Percentiles rank a stretch among this genome's conserved stretches.
These are phyloP conservation scores for Caretta caretta DNA, from an alignment of 2,113 vertebrate genomes.

Conservation along the genomic window DNA sequence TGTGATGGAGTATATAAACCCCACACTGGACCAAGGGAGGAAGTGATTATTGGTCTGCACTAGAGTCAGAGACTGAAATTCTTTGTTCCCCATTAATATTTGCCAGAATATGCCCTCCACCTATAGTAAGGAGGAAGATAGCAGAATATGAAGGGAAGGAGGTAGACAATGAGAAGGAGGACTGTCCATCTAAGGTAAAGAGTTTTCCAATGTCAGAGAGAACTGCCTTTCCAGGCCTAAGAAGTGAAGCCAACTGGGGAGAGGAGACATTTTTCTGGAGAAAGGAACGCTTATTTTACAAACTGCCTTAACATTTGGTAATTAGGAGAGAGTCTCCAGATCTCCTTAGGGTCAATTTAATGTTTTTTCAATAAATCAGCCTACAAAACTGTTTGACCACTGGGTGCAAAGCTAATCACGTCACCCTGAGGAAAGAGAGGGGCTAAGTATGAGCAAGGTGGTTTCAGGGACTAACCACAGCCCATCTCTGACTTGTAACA, in stretches of 20 bases:
- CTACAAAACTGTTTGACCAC: constrained; percentile 29
- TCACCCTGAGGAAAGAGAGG: constrained; percentile 23
- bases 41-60: not conserved
- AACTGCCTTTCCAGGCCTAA: not conserved
- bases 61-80: not conserved
- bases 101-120: not conserved
- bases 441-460: not conserved
- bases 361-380: not conserved
- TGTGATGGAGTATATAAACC: not conserved
- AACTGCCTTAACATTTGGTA: not conserved
- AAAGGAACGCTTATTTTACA: not conserved
- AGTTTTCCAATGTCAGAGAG: not conserved
- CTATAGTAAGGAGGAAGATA: not conserved
- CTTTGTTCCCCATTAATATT: not conserved
- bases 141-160: not conserved
- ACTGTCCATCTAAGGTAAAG: not conserved
- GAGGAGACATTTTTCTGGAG: not conserved
- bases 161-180: not conserved
- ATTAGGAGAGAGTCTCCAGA: not conserved
- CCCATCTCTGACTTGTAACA: not conserved
- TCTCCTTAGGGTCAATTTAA: not conserved
- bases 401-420: not conserved
- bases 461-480: not conserved
- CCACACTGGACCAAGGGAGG: not conserved
- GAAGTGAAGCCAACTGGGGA: not conserved